These are phyloP conservation scores for Carcharodon carcharias DNA, from an alignment of 2,797 vertebrate species.

Conservation along the genomic window DNA sequence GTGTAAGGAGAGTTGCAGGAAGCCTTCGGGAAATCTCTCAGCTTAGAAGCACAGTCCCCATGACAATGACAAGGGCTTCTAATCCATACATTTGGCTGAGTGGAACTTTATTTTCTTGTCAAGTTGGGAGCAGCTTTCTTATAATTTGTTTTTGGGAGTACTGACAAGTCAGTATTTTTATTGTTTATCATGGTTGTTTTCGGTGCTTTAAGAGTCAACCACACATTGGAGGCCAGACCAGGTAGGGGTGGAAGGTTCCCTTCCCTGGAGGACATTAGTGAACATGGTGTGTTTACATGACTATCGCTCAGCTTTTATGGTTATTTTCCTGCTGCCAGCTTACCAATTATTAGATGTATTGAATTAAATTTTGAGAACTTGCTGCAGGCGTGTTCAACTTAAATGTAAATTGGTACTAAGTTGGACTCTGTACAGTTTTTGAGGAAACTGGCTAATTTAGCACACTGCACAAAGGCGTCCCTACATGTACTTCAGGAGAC, in stretches of 20 bases:
- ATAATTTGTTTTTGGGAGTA: background rate
- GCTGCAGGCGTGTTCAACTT: background rate
- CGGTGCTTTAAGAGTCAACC: background rate
- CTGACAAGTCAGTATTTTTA: background rate
- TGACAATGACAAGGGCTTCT: background rate
- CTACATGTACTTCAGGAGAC: background rate
- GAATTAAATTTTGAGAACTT: background rate
- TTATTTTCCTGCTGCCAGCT: background rate
- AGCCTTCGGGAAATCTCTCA: background rate
- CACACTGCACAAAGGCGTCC: background rate
- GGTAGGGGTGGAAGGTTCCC: background rate
- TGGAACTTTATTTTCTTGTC: background rate
- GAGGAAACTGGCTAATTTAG: background rate
- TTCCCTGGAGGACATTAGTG: background rate
- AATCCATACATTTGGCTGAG: background rate
- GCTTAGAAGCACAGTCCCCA: background rate
- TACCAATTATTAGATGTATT: background rate
- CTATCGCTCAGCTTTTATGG: background rate
- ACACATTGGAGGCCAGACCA: background rate
- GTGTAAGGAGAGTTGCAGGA: background rate
- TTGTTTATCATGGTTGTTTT: background rate
- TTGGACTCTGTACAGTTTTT: background rate
- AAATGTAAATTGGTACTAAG: background rate
- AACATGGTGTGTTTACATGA: background rate
- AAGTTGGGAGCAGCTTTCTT: background rate